A percentile compares a stretch with the other conserved stretches of the same genome.
Evolutionary conservation across 2,797 vertebrate genomes (phyloP).

Genomic region (Falco biarmicus): DNA sequence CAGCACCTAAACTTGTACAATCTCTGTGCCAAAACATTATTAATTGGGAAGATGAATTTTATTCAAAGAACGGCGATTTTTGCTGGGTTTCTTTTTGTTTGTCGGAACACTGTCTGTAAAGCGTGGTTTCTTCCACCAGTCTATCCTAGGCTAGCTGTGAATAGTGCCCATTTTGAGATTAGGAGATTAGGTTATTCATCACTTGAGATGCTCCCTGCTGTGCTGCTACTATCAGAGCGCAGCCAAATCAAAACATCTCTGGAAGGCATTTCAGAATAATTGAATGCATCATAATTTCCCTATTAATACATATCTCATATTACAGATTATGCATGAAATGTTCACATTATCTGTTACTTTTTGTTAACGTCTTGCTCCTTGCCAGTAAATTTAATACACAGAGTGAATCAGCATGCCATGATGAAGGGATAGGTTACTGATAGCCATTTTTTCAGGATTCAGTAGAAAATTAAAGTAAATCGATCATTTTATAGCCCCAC

Average conservation of each 20-base stretch:
- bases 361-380: conserved; percentile 89
- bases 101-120: conserved; percentile 49
- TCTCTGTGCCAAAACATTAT: background rate
- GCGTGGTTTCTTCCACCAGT: conserved; percentile 69
- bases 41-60: background rate
- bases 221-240: conserved; percentile 85
- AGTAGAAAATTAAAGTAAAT: conserved; percentile 92
- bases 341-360: conserved; percentile 91
- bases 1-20: conserved; percentile 45
- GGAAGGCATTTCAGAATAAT: conserved; percentile 96
- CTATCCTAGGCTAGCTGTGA: conserved; percentile 81
- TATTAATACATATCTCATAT: conserved; percentile 98
- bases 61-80: background rate
- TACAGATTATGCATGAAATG: conserved; percentile 91
- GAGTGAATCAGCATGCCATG: conserved; percentile 84
- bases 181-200: conserved; percentile 99
- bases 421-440: conserved; percentile 85
- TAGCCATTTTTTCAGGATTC: conserved; percentile 84
- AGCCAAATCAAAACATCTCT: conserved; percentile 96
- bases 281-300: conserved; percentile 96
- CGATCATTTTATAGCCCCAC: conserved; percentile 87
- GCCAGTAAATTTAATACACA: conserved; percentile 88
- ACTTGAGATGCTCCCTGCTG: conserved; percentile 90
- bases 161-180: conserved; percentile 92
- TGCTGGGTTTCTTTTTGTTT: background rate